A percentile compares a stretch with the other conserved stretches of the same genome.
These are phyloP conservation scores for Chalcis sispes DNA, from an alignment of 2,888 invertebrate genomes.

Conservation along the genomic window DNA sequence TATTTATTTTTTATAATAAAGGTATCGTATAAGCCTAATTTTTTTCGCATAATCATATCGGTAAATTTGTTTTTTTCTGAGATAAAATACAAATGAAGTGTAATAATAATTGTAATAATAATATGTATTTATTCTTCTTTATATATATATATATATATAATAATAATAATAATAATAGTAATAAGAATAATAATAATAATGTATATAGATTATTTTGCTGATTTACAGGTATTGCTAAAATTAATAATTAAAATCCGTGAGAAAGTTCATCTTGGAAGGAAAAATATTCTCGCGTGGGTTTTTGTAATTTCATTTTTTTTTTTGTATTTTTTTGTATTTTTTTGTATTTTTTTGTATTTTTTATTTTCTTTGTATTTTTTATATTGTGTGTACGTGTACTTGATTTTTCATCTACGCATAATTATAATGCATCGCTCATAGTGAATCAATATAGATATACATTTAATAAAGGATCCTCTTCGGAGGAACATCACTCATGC, in stretches of 20 bases:
- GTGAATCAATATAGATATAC: constrained; percentile 44
- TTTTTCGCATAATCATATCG: constrained; percentile 49
- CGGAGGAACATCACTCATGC: constrained; percentile 5
- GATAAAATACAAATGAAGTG: constrained; percentile 61
- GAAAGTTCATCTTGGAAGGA: constrained; percentile 46
- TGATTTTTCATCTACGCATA: constrained; percentile 30
- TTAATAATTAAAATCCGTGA: constrained; percentile 42
- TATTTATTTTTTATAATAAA: constrained; percentile 65
- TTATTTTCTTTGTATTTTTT: constrained; percentile 16
- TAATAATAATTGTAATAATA: constrained; percentile 43
- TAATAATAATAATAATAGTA: too few species aligned
- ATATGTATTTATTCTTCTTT: constrained; percentile 26
- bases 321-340: constrained; percentile 17
- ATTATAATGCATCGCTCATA: constrained; percentile 38
- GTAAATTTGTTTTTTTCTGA: constrained; percentile 59
- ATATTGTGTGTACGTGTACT: constrained; percentile 23
- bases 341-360: neutral
- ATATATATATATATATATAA: constrained; percentile 36
- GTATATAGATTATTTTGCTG: constrained; percentile 41
- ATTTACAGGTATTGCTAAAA: constrained; percentile 51
- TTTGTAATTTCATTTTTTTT: neutral
- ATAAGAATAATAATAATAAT: too few species aligned
- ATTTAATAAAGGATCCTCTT: constrained; percentile 44
- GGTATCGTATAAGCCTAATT: constrained; percentile 55
- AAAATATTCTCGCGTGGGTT: constrained; percentile 33